phyloP scores from a whole-genome alignment of 2,888 invertebrate species.

The Cheilosia variabilis region DNA sequence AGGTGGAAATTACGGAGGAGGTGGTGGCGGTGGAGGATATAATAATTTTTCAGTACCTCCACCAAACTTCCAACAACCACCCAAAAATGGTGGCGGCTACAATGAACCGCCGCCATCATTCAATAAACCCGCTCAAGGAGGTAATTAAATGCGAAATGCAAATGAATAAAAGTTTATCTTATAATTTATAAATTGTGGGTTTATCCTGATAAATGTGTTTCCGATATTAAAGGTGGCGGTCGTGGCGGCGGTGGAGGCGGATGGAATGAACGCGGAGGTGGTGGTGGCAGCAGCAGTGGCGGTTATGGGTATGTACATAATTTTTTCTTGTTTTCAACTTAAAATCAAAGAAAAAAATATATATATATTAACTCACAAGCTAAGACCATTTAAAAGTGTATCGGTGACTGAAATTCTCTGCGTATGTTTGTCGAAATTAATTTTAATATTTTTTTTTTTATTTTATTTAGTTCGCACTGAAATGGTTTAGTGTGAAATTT shows the following conservation, averaged over 20 bases:
- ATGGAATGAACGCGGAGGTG: conserved; percentile 79
- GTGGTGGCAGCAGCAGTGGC: conserved; percentile 79
- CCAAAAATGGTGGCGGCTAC: conserved; percentile 79
- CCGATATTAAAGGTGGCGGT: conserved; percentile 76
- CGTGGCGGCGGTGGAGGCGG: conserved; percentile 77
- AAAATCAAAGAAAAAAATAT: conserved; percentile 21
- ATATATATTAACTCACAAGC: conserved; percentile 71
- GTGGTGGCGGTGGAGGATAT: conserved; percentile 79
- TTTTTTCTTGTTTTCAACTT: conserved; percentile 35
- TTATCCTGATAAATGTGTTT: conserved; percentile 77
- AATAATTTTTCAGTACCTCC: conserved; percentile 83
- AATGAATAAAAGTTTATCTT: background rate
- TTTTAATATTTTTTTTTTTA: conserved; percentile 1
- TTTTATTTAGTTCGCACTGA: conserved; percentile 29
- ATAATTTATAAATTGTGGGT: conserved; percentile 80
- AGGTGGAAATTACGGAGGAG: conserved; percentile 79
- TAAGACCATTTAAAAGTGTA: conserved; percentile 76
- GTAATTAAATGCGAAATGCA: conserved; percentile 76
- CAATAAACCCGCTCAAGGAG: conserved; percentile 78
- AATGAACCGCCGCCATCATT: conserved; percentile 82
- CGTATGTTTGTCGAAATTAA: conserved; percentile 44
- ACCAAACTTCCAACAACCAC: conserved; percentile 82
- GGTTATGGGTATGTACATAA: conserved; percentile 82
- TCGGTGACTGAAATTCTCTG: conserved; percentile 52
- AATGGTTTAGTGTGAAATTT: conserved; percentile 59